Percentiles rank a stretch among this genome's conserved stretches.
These are phyloP conservation scores for Pandemis cinnamomeana DNA, from an alignment of 2,888 invertebrate genomes.

Conservation along the genomic window DNA sequence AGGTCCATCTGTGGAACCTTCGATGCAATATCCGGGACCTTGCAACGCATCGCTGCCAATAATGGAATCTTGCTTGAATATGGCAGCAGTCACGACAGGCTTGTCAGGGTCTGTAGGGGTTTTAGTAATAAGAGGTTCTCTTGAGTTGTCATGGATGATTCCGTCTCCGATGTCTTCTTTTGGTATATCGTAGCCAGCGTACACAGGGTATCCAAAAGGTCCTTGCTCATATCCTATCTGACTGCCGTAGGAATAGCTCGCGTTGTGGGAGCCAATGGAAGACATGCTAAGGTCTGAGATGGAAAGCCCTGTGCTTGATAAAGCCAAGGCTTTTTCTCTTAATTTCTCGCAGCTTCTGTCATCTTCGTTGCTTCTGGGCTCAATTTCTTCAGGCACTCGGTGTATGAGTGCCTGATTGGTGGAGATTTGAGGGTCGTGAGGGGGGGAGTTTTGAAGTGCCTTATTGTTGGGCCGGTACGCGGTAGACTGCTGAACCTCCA, in stretches of 20 bases:
- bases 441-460: constrained; percentile 64
- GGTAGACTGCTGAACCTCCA: constrained; percentile 85
- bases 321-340: constrained; percentile 77
- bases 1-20: constrained; percentile 81
- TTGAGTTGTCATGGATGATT: constrained; percentile 73
- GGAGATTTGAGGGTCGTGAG: constrained; percentile 74
- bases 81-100: constrained; percentile 88
- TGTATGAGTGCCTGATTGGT: constrained; percentile 80
- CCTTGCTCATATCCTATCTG: constrained; percentile 91
- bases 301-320: constrained; percentile 90
- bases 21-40: constrained; percentile 78
- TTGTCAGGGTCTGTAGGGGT: constrained; percentile 83
- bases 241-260: constrained; percentile 91
- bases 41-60: constrained; percentile 75
- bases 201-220: constrained; percentile 87
- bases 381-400: constrained; percentile 73
- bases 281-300: constrained; percentile 92
- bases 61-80: constrained; percentile 86
- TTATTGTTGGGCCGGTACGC: constrained; percentile 72
- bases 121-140: constrained; percentile 79
- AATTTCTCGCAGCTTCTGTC: constrained; percentile 65
- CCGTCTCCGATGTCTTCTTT: constrained; percentile 67
- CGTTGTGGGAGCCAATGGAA: constrained; percentile 88
- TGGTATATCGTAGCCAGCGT: constrained; percentile 83
- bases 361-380: constrained; percentile 67